Percentiles rank a stretch among this genome's conserved stretches.
Evolutionary conservation across 1,140 invertebrate species (phyloP).

Genomic region (Meloidogyne chitwoodi): DNA sequence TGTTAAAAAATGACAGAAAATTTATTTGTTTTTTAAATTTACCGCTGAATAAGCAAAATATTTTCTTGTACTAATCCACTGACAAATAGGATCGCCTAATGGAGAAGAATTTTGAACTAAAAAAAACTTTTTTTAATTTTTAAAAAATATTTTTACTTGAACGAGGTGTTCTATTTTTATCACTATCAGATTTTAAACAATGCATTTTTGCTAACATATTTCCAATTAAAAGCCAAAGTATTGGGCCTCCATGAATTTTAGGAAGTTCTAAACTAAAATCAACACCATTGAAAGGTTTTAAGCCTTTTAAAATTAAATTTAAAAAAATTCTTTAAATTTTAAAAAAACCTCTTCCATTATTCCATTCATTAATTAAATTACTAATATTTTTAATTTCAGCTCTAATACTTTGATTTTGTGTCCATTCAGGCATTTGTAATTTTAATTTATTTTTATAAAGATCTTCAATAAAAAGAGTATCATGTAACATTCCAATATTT

Average conservation of each 20-base stretch:
- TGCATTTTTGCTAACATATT: constrained; percentile 31
- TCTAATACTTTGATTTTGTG: constrained; percentile 16
- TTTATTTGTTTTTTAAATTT: not conserved
- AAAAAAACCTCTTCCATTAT: not conserved
- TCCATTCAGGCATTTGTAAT: constrained; percentile 19
- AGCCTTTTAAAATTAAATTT: constrained; percentile 18
- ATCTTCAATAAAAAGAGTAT: constrained; percentile 29
- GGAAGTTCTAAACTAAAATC: constrained; percentile 36
- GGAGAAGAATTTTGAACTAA: constrained; percentile 11
- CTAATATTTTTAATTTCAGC: constrained; percentile 14
- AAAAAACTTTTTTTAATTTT: not conserved
- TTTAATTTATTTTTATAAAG: not conserved
- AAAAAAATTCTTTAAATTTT: not conserved
- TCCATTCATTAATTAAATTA: constrained; percentile 16
- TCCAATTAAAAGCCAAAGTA: constrained; percentile 29
- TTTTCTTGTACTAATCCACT: constrained; percentile 29
- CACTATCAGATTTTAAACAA: constrained; percentile 10
- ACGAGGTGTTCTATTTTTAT: not conserved
- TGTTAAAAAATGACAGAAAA: not conserved
- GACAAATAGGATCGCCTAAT: constrained; percentile 8
- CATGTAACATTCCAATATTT: constrained; percentile 24
- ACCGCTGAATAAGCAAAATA: constrained; percentile 43
- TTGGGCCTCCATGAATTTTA: constrained; percentile 27
- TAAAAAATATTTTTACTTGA: not conserved
- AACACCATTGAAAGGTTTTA: constrained; percentile 35